Conservation (phyloP, 2,113 vertebrate species). For the Thunnus maccoyii region DNA sequence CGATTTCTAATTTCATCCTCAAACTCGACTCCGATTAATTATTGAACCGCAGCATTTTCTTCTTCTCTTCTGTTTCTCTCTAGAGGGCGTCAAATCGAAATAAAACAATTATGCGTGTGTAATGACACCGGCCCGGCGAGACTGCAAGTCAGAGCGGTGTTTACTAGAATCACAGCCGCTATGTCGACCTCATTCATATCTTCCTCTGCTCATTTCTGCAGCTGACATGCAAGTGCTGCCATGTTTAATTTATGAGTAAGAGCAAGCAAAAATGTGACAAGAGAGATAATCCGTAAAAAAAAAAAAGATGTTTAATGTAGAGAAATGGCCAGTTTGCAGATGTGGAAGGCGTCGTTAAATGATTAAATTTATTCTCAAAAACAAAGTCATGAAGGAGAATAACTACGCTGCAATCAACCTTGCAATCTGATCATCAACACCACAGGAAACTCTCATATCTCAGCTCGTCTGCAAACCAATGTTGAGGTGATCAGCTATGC, state of each 20-base stretch:
- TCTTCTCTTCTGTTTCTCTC: neutral
- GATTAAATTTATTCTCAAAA: neutral
- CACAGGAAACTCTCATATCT: slow-evolving; percentile 32
- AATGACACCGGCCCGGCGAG: neutral
- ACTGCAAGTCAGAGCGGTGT: neutral
- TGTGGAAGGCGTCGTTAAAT: neutral
- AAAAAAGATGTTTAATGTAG: neutral
- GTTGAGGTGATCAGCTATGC: slow-evolving; percentile 6
- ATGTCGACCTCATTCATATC: neutral
- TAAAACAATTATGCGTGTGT: no score
- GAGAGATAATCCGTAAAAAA: no score
- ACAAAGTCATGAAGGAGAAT: neutral
- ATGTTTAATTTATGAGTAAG: slow-evolving; percentile 51
- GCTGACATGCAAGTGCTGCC: slow-evolving; percentile 10
- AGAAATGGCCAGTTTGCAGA: neutral
- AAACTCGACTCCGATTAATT: slow-evolving; percentile 5
- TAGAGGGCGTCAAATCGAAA: neutral
- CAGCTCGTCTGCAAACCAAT: slow-evolving; percentile 22
- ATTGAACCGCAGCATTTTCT: neutral
- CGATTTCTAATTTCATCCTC: neutral
- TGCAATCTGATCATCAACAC: neutral
- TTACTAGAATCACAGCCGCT: neutral
- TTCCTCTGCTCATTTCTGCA: slow-evolving; percentile 34
- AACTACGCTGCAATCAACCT: neutral
- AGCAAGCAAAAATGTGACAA: slow-evolving; percentile 17